A percentile compares a stretch with the other conserved stretches of the same genome.
These are phyloP conservation scores for Anoplius nigerrimus DNA, from an alignment of 2,888 invertebrate genomes.

Conservation along the genomic window DNA sequence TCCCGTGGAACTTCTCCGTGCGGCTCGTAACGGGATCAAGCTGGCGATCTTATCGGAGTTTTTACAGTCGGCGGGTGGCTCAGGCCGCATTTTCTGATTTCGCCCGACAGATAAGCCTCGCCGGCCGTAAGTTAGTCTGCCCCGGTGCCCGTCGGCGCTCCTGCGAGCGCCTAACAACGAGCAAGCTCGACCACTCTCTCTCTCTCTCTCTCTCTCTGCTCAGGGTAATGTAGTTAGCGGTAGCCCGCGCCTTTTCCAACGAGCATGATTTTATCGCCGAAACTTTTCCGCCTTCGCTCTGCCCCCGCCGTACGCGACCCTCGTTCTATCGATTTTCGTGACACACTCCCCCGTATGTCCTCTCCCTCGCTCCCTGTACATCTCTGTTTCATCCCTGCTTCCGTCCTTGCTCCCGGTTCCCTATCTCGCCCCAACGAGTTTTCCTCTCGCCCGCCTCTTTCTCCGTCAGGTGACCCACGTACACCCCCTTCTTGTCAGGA, in stretches of 20 bases:
- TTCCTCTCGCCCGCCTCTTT: slow-evolving; percentile 1
- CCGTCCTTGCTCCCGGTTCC: slow-evolving; percentile 18
- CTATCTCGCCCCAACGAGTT: slow-evolving; percentile 4
- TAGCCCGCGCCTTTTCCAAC: slow-evolving; percentile 9
- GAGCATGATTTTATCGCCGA: slow-evolving; percentile 46
- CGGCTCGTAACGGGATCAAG: slow-evolving; percentile 46
- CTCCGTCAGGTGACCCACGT: slow-evolving; percentile 9
- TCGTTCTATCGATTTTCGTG: slow-evolving; percentile 55
- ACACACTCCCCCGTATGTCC: slow-evolving; percentile 21
- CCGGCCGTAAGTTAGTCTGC: slow-evolving; percentile 13
- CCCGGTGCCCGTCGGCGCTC: no score
- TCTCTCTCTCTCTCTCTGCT: no score
- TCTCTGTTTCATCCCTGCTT: slow-evolving; percentile 11
- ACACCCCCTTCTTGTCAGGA: slow-evolving; percentile 7
- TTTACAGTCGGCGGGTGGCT: slow-evolving; percentile 45
- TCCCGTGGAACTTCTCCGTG: slow-evolving; percentile 24
- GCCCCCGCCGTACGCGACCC: slow-evolving; percentile 46
- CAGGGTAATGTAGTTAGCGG: not conserved
- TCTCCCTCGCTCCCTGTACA: slow-evolving; percentile 16
- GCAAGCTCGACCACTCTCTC: no score
- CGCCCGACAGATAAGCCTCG: slow-evolving; percentile 43
- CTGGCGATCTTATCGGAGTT: slow-evolving; percentile 53
- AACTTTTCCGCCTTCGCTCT: slow-evolving; percentile 52
- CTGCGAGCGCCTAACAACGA: no score
- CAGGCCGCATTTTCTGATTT: slow-evolving; percentile 53